Evolutionary conservation across 2,797 vertebrate genomes (phyloP).

Genomic region (Urosaurus nigricauda): DNA sequence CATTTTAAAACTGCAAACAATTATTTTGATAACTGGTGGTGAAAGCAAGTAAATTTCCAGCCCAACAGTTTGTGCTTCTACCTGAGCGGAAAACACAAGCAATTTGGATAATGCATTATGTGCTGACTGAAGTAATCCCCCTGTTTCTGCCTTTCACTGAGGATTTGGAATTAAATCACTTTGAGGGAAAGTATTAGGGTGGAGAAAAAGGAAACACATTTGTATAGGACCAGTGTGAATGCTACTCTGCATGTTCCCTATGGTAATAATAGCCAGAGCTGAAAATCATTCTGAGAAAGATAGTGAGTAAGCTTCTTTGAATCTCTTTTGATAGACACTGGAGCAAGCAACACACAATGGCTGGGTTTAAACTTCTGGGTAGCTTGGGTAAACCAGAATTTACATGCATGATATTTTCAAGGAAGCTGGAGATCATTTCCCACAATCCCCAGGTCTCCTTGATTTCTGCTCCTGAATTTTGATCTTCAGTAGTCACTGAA

Average conservation of each 20-base stretch:
- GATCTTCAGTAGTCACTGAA: neutral
- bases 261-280: constrained; percentile 26
- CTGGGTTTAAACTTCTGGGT: neutral
- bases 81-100: constrained; percentile 59
- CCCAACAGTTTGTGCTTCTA: constrained; percentile 51
- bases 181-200: constrained; percentile 13
- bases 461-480: neutral
- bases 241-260: neutral
- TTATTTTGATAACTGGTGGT: constrained; percentile 68
- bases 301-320: neutral
- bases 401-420: no score
- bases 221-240: constrained; percentile 44
- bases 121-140: constrained; percentile 54
- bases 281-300: constrained; percentile 17
- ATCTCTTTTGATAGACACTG: neutral
- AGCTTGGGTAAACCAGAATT: neutral
- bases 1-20: constrained; percentile 60
- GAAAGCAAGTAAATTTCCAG: constrained; percentile 63
- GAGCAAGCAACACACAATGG: neutral
- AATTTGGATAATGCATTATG: constrained; percentile 63
- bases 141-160: constrained; percentile 62
- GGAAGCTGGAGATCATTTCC: constrained; percentile 10
- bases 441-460: neutral
- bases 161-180: constrained; percentile 66
- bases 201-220: constrained; percentile 34